Base-by-base conservation (phyloP, 2,888 invertebrate species). In the Dexiosoma caninum region DNA sequence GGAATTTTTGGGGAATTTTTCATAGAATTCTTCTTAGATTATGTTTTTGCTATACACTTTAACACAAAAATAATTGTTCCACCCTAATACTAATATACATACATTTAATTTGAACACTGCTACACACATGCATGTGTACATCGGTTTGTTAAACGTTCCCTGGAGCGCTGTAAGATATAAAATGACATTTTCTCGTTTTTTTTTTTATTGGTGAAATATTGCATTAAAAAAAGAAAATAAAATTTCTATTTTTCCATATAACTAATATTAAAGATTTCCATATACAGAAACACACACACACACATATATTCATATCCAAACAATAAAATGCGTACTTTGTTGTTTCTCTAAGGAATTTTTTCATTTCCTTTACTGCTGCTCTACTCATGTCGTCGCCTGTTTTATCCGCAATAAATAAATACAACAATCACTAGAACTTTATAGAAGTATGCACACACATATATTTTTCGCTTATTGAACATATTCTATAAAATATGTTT, bases 271-370 rank as follows among this genome's bases (percentile, higher is more conserved):
- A 35, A 55, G 35, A n/a, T n/a, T 55, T 35, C 2, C 19, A 51
- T 12, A 53, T 27, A 27, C n/a, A n/a, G n/a, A n/a, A 8, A 30
- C 4, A 55, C 35, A 51, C 42, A 51, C 12, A 66, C 19, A 51
- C n/a, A 49, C 19, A 16, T 46, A 30, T 2, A 14, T 55, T 55
- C 32, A 14, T 37, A 55, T 27, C 37, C 40, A 67, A 51, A 74
- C 62, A 62, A 76, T 72, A 49, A 72, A 69, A 76, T 67, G 62
- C 77, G 72, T 72, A 67, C 19, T 72, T 55, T 70, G 51, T 77
- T 72, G 72, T 76, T 72, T 62, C 77, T 81, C 67, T 67, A 51
- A 72, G 64, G 72, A 81, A 77, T 81, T 77, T 81, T 81, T 77
- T 81, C 81, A 81, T 81, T 81, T 81, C 81, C 80, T 71, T 46